Conservation (phyloP, 2,888 invertebrate genomes). For the Pollenia labialis region DNA sequence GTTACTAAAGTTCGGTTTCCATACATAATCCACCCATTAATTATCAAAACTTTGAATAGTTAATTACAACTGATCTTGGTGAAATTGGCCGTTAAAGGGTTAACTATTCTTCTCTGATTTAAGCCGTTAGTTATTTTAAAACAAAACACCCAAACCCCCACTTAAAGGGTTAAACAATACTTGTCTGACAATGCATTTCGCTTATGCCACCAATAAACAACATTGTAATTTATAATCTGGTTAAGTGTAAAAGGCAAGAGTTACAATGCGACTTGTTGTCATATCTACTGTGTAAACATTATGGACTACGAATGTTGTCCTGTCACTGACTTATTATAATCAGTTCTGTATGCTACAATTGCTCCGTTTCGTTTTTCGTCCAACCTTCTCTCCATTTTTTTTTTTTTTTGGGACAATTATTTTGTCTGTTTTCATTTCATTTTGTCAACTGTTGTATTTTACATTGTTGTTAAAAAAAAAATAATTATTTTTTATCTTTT, state of each 20-base stretch:
- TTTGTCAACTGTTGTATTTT: conserved; percentile 33
- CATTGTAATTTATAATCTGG: neutral
- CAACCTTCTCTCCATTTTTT: neutral
- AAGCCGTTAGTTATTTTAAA: too few species aligned
- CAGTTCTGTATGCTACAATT: conserved; percentile 28
- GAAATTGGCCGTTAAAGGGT: too few species aligned
- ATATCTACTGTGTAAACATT: conserved; percentile 48
- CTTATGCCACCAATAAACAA: conserved; percentile 25
- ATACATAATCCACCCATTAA: too few species aligned
- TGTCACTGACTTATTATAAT: conserved; percentile 56
- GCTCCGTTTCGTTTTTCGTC: conserved; percentile 14
- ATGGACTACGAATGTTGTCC: conserved; percentile 48
- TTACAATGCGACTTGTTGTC: conserved; percentile 16
- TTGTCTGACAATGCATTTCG: conserved; percentile 7
- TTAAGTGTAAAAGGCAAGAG: neutral
- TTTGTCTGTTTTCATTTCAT: conserved; percentile 30
- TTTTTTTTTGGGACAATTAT: neutral
- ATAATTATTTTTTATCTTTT: conserved; percentile 18
- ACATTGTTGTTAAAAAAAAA: conserved; percentile 26
- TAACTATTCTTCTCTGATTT: too few species aligned
- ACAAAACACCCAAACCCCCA: too few species aligned
- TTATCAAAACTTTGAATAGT: too few species aligned
- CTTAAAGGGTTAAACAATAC: conserved; percentile 4
- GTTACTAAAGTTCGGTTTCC: too few species aligned
- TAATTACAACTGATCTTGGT: too few species aligned